A percentile compares a stretch with the other conserved stretches of the same genome.
Evolutionary conservation across 1,140 invertebrate genomes (phyloP).

Genomic region (Drosophila tsacasi): DNA sequence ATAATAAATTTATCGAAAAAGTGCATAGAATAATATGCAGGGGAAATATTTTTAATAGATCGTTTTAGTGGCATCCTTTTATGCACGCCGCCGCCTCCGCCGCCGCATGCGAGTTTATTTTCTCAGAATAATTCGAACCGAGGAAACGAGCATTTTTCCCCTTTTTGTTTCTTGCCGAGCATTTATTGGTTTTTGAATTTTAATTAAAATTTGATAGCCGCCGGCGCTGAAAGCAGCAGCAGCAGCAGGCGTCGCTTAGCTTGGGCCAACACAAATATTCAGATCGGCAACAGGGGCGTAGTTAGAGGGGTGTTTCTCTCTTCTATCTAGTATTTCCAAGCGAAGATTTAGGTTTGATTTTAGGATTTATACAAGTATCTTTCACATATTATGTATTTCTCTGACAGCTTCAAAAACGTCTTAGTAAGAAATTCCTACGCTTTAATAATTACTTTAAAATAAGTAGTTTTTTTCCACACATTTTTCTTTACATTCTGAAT

Average conservation of each 20-base stretch:
- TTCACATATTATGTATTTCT: neutral
- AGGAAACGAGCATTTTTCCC: conserved; percentile 12
- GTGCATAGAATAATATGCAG: conserved; percentile 55
- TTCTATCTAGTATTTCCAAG: neutral
- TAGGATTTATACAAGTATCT: fast-evolving
- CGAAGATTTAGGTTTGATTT: fast-evolving
- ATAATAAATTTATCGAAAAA: conserved; percentile 52
- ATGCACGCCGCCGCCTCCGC: conserved; percentile 21
- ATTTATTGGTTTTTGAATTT: conserved; percentile 70
- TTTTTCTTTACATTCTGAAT: too few relatives aligned
- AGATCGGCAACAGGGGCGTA: neutral
- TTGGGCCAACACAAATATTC: conserved; percentile 37
- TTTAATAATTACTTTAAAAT: too few relatives aligned
- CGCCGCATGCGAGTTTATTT: conserved; percentile 62
- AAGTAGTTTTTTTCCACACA: too few relatives aligned
- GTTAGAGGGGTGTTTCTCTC: neutral
- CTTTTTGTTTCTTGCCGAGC: conserved; percentile 33
- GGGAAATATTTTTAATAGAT: conserved; percentile 50
- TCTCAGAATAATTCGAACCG: conserved; percentile 31
- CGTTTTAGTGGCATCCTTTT: conserved; percentile 47
- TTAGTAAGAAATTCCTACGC: too few relatives aligned
- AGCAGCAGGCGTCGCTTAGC: conserved; percentile 24
- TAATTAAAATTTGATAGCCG: conserved; percentile 74
- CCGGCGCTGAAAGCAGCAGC: conserved; percentile 40
- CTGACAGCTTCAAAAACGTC: neutral